Evolutionary conservation across 2,888 invertebrate species (phyloP), one percentile per base, ranked within the genome.

Genomic region (Dynastes grantii): DNA sequence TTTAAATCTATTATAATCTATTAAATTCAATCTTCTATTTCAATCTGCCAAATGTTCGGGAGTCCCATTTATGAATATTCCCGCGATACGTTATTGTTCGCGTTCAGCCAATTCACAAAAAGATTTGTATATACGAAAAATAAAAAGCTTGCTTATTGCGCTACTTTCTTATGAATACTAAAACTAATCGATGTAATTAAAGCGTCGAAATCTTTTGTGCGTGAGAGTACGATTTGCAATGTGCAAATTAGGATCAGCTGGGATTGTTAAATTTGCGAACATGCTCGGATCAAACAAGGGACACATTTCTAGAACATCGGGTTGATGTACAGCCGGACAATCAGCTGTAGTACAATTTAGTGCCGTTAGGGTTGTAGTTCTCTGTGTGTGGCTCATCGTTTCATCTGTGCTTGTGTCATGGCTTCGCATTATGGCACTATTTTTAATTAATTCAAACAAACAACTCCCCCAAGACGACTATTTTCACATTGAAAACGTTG

Each of bases 351-450:
- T 78, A 76, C 78, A 61, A 75, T 70, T 78, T 77, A 77, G 78
- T 80, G 82, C 82, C 83, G 82, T 84, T 84, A 84, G 82, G 83
- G 80, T 80, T 75, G 73, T 75, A 75, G 73, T 75, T 75, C 73
- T 81, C 83, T 79, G 82, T 81, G 81, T 78, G 78, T 78, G 65
- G 79, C 61, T 76, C 79, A 79, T 79, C 79, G 76, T 76, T 67
- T 80, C 77, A 77, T 78, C 82, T 81, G 84, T 84, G 83, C 81
- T 84, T 86, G 84, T 87, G 85, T 86, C 86, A 87, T 87, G 87
- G 87, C 86, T 85, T 85, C 86, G 84, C 84, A 85, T 84, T 86
- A 87, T 86, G 86, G 84, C 83, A 84, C 84, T 83, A 83, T 80
- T 84, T 83, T 81, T 82, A 81, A 84, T 83, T 83, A 82, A 82